Conservation (phyloP, 2,888 invertebrate species). For the Papilio elwesi region DNA sequence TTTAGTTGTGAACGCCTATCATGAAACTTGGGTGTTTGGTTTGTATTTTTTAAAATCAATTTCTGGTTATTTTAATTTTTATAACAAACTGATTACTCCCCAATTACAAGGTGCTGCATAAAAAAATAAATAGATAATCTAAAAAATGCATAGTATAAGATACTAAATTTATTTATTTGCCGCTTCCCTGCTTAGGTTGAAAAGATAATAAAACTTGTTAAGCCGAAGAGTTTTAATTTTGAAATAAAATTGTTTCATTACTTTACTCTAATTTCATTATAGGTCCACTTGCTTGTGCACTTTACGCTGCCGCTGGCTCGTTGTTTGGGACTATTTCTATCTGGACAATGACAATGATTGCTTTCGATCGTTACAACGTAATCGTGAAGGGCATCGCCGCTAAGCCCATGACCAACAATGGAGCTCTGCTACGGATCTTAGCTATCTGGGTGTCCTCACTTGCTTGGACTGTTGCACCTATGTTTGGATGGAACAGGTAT, state of each 20-base stretch:
- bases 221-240: background rate
- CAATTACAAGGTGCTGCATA: too few relatives aligned
- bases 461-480: constrained; percentile 88
- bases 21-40: constrained; percentile 88
- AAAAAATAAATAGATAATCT: too few relatives aligned
- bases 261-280: constrained; percentile 22
- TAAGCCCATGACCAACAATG: constrained; percentile 88
- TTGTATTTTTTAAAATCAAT: constrained; percentile 48
- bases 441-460: constrained; percentile 88
- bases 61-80: background rate
- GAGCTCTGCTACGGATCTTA: constrained; percentile 87
- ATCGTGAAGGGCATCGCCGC: constrained; percentile 92
- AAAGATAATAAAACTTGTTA: too few relatives aligned
- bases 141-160: too few relatives aligned
- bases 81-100: too few relatives aligned
- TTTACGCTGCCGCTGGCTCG: constrained; percentile 91
- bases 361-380: constrained; percentile 92
- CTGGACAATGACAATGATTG: constrained; percentile 93
- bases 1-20: constrained; percentile 92
- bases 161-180: too few relatives aligned
- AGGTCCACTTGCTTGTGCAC: constrained; percentile 90
- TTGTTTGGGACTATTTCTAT: constrained; percentile 92
- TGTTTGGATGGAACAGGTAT: constrained; percentile 89
- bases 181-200: too few relatives aligned
- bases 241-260: background rate